Percentiles rank a stretch among this genome's conserved stretches.
Conservation (phyloP, 2,113 vertebrate genomes). For the Cygnus atratus region DNA sequence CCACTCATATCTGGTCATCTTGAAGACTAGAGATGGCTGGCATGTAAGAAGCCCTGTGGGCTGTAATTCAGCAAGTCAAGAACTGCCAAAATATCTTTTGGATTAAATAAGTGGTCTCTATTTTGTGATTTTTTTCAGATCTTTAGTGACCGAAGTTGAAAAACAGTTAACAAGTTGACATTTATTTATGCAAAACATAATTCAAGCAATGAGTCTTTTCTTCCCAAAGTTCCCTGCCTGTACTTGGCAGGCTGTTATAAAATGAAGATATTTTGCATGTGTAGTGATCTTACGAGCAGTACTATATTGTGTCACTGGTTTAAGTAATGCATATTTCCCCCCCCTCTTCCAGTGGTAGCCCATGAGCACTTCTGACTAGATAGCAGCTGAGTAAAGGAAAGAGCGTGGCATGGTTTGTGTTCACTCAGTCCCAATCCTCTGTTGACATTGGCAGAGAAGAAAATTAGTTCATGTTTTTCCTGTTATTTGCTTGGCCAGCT, state of each 20-base stretch:
- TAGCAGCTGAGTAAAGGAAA: neutral
- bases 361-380: neutral
- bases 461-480: neutral
- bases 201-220: fast-evolving
- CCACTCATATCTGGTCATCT: neutral
- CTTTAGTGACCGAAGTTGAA: neutral
- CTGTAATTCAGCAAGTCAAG: neutral
- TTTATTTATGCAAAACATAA: neutral
- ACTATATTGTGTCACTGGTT: fast-evolving
- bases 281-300: neutral
- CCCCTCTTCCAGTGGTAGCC: neutral
- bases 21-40: neutral
- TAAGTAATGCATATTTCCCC: neutral
- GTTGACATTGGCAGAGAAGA: neutral
- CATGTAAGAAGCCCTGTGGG: fast-evolving
- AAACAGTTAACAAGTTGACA: fast-evolving
- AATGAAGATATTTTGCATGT: fast-evolving
- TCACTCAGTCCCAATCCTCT: neutral
- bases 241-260: neutral
- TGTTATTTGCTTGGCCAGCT: neutral
- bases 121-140: neutral
- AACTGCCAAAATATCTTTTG: neutral
- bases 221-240: neutral
- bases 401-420: fast-evolving
- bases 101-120: neutral